Conservation (phyloP, 2,888 invertebrate genomes). For the Venusia cambrica region DNA sequence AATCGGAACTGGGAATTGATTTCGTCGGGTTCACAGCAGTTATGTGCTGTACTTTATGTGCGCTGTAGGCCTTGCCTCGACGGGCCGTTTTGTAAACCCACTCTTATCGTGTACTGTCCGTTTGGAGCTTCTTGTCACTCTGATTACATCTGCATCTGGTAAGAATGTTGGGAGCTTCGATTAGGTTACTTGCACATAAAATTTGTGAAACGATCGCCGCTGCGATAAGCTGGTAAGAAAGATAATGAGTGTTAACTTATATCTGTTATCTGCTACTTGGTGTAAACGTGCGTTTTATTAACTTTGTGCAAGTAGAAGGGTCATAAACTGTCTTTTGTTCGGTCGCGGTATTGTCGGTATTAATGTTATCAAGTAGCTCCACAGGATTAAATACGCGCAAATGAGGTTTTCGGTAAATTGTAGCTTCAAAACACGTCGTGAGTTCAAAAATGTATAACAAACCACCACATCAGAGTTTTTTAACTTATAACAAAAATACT, state of each 20-base stretch:
- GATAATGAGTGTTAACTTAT: conserved; percentile 32
- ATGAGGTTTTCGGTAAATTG: too few relatives aligned
- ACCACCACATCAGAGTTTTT: too few relatives aligned
- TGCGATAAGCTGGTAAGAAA: conserved; percentile 50
- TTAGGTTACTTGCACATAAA: conserved; percentile 64
- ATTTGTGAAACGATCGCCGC: conserved; percentile 62
- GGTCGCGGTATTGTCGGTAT: conserved; percentile 37
- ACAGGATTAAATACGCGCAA: too few relatives aligned
- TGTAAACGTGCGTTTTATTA: conserved; percentile 30
- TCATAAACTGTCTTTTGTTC: conserved; percentile 38
- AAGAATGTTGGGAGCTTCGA: conserved; percentile 64
- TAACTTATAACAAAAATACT: too few relatives aligned
- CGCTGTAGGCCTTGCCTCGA: conserved; percentile 33
- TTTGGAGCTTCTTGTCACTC: conserved; percentile 64
- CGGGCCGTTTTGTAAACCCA: conserved; percentile 57
- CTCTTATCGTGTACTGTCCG: conserved; percentile 64
- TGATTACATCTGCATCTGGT: conserved; percentile 74
- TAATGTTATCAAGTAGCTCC: too few relatives aligned
- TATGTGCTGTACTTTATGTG: conserved; percentile 72
- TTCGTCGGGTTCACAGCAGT: conserved; percentile 76
- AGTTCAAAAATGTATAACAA: too few relatives aligned
- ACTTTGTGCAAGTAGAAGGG: conserved; percentile 33
- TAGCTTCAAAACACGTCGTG: too few relatives aligned
- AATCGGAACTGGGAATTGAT: conserved; percentile 79
- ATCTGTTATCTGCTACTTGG: conserved; percentile 35